These are phyloP conservation scores for Gorsachius goisagi DNA, from an alignment of 2,113 vertebrate genomes.

Conservation along the genomic window DNA sequence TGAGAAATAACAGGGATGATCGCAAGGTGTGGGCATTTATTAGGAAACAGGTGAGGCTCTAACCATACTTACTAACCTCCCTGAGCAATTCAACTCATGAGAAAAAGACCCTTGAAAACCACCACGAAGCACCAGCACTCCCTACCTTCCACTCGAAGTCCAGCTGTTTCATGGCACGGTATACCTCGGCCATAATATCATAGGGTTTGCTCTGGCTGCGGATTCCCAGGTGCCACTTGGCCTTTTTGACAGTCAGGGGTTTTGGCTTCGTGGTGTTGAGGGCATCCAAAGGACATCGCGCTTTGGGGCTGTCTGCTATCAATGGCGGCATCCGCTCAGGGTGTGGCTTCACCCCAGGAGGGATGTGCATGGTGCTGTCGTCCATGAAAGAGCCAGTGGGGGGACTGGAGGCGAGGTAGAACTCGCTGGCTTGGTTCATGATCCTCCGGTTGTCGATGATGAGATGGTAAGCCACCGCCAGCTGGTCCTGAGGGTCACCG, in stretches of 20 bases:
- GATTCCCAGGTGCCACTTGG: constrained; percentile 98
- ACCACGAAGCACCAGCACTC: not conserved
- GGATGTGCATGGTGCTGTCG: constrained; percentile 86
- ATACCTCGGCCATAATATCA: constrained; percentile 98
- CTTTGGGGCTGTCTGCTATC: constrained; percentile 92
- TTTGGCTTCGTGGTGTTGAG: constrained; percentile 98
- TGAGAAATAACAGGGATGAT: not conserved
- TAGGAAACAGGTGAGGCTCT: not conserved
- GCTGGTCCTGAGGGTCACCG: constrained; percentile 96
- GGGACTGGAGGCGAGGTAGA: constrained; percentile 97
- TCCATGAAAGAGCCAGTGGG: constrained; percentile 95
- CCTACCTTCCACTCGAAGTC: constrained; percentile 97
- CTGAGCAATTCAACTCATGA: not conserved
- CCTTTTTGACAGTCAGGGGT: constrained; percentile 93
- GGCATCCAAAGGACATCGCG: constrained; percentile 91
- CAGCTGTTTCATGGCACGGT: constrained; percentile 95
- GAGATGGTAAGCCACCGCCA: constrained; percentile 95
- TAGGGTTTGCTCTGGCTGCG: constrained; percentile 96
- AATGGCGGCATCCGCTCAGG: constrained; percentile 95
- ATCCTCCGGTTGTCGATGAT: constrained; percentile 97
- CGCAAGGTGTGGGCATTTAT: not conserved
- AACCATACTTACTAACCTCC: not conserved
- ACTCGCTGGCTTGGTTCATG: constrained; percentile 99
- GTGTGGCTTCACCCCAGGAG: constrained; percentile 91
- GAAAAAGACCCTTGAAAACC: not conserved